Percentiles rank a stretch among this genome's conserved stretches.
Conservation (phyloP, 2,113 vertebrate species). For the Aegithalos caudatus region DNA sequence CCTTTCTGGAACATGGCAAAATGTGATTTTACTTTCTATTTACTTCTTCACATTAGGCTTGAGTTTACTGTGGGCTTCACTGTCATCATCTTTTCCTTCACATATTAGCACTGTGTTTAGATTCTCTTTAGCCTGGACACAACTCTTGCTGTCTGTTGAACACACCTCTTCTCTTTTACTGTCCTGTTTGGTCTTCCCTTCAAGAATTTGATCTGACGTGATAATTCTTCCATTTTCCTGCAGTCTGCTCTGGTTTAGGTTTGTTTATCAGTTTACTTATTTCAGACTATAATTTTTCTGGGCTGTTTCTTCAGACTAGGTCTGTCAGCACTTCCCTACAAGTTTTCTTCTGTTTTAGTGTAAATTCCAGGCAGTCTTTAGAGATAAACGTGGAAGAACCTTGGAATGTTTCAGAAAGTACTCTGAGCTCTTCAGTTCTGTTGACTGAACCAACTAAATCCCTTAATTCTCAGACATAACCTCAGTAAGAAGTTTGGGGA, state of each 20-base stretch:
- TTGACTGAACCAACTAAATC: neutral
- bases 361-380: neutral
- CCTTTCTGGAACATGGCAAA: neutral
- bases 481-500: neutral
- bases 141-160: neutral
- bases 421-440: neutral
- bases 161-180: neutral
- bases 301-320: neutral
- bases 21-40: neutral
- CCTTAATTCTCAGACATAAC: neutral
- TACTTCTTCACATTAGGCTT: neutral
- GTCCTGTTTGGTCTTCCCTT: neutral
- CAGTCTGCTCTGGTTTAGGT: neutral
- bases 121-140: neutral
- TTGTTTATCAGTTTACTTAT: neutral
- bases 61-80: neutral
- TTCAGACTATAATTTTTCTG: neutral
- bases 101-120: neutral
- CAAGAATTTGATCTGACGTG: neutral
- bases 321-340: neutral
- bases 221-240: neutral
- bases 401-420: neutral
- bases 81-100: neutral
- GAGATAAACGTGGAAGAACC: neutral
- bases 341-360: neutral